Evolutionary conservation across 2,888 invertebrate species (phyloP), one percentile per base, ranked within the genome.

Genomic region (Spodoptera exigua): DNA sequence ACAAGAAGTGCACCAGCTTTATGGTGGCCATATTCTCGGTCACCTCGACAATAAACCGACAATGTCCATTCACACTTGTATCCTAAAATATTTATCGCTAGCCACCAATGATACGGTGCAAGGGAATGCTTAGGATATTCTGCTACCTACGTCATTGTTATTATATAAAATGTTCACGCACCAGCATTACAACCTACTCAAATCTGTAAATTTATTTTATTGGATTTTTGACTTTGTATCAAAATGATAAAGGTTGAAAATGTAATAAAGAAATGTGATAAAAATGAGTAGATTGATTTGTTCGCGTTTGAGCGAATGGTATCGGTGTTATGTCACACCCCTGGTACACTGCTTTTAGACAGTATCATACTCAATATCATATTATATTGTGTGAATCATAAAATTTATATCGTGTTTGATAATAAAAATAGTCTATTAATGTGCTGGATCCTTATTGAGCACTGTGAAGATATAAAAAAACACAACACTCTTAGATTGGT

Each of bases 1-100:
- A 81, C 79, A 79, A 81, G 82, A 75, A 82, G 80, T 82, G 78
- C 74, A 74, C 64, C 78, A 79, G 81, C 76, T 81, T 86, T 84
- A 88, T 87, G 76, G 83, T 74, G 61, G 86, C 72, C 82, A 89
- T 92, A 92, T 92, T 91, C 76, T 74, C 83, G 83, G 86, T 81
- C 84, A 84, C 82, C 81, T 80, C 78, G 64, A 81, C 70, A 82
- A 83, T 84, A 88, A 90, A 87, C 88, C 79, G 79, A 75, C 74
- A 72, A 75, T 81, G 76, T 85, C 90, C 89, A 92, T 93, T 93
- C 92, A 92, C 92, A 92, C 91, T 79, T 79, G 68, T 80, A 74
- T 89, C 81, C 91, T 92, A 93, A 93, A 90, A 92, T 88, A 89
- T 91, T 91, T 80, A 84, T 82, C 76, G 76, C 71, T 73, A 70